Evolutionary conservation across 2,888 invertebrate genomes (phyloP), one percentile per base, ranked within the genome.

Genomic region (Tipula confusa): DNA sequence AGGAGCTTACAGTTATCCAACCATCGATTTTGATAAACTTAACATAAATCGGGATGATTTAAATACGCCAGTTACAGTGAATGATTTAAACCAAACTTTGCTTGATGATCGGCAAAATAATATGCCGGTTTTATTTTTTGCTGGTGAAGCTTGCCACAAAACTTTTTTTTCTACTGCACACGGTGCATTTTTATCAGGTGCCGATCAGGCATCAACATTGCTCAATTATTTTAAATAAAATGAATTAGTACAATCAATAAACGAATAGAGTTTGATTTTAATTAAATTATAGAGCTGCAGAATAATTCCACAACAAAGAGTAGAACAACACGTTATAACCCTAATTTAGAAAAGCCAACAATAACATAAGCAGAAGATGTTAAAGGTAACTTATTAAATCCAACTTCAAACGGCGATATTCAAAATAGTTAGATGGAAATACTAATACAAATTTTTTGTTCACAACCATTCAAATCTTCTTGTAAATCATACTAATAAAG

Each of bases 131-230:
- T 87, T 94, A 83, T 87, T 93, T 85, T 90, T 94, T 83, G 93
- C 93, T 83, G 94, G 94, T 28, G 94, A 94, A 89, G 93, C 93
- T 3, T 90, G 91, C 15, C 92, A 92, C 86, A 88, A 89, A 31
- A 87, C 89, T 82, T 91, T 91, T 87, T 94, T 92, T 87, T 93
- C 93, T 0, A 93, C 94, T 5, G 92, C 92, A 11, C 93, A 94
- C 86, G 94, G 94, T 6, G 94, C 94, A 48, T 93, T 90, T 86
- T 91, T 92, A 84, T 91, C 92, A 3, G 93, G 93, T 7, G 87
- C 90, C 84, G 87, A 88, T 81, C 93, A 92, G 87, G 92, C 92
- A 4, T 85, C 88, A 7, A 43, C 48, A 48, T 64, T 64, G 64
- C 64, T 64, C 64, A 64, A 64, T 64, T 64, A 64, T 64, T 64